A percentile compares a stretch with the other conserved stretches of the same genome.
Evolutionary conservation across 2,113 vertebrate species (phyloP).

Genomic region (Panthera uncia): DNA sequence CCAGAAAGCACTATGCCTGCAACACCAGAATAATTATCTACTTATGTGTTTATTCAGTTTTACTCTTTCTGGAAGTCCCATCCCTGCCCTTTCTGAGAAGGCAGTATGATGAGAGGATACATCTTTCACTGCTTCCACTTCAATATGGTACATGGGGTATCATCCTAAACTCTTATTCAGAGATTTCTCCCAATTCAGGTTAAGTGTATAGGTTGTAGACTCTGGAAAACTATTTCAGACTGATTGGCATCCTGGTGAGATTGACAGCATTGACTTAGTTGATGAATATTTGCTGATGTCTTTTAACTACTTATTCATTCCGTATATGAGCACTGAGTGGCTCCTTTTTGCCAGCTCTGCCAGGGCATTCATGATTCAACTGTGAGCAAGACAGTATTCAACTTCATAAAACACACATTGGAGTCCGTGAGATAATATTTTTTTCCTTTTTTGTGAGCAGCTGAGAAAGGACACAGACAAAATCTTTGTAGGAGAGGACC

Average conservation of each 20-base stretch:
- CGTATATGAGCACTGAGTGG: not conserved
- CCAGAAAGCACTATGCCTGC: not conserved
- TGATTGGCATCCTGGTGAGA: not conserved
- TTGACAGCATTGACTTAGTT: not conserved
- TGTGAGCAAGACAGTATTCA: not conserved
- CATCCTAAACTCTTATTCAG: not conserved
- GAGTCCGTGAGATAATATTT: not conserved
- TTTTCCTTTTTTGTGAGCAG: not conserved
- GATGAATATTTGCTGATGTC: not conserved
- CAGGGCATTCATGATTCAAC: not conserved
- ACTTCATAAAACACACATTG: not conserved
- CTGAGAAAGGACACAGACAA: not conserved
- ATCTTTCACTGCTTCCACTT: not conserved
- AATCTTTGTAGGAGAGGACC: not conserved
- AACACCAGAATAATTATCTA: not conserved
- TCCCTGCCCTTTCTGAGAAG: not conserved
- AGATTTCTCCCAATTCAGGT: not conserved
- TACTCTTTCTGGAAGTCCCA: not conserved
- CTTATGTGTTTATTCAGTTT: not conserved
- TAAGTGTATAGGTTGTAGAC: not conserved
- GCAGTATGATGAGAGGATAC: not conserved
- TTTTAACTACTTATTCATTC: not conserved
- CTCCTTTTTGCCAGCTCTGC: not conserved
- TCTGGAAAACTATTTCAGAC: not conserved
- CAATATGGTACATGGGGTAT: rapidly evolving